These are phyloP conservation scores for Albula goreensis DNA, from an alignment of 2,113 vertebrate species.

Conservation along the genomic window DNA sequence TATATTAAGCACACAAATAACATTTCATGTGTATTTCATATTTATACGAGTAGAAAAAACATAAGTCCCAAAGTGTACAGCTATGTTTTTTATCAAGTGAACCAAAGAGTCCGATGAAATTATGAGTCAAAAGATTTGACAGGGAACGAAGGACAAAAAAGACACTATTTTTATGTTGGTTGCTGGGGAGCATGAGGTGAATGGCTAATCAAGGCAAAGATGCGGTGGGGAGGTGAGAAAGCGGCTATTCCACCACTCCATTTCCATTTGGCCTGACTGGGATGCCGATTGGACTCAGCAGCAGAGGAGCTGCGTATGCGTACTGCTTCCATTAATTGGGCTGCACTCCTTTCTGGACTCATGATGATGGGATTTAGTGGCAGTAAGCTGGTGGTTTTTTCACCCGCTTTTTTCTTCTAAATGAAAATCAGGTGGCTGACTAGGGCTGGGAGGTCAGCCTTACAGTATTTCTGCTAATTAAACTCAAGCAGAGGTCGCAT, in stretches of 20 bases:
- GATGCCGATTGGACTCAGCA: constrained; percentile 41
- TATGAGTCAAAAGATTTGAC: constrained; percentile 13
- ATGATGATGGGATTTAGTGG: constrained; percentile 61
- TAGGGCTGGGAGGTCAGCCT: constrained; percentile 13
- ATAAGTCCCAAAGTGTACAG: neutral
- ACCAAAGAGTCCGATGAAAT: neutral
- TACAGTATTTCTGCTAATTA: constrained; percentile 36
- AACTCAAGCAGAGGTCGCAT: constrained; percentile 30
- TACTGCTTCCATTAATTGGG: constrained; percentile 61
- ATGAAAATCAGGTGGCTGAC: constrained; percentile 37
- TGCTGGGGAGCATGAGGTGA: constrained; percentile 41
- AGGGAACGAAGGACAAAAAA: neutral
- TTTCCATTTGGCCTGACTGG: constrained; percentile 31
- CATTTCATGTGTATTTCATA: neutral
- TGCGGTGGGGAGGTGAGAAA: neutral
- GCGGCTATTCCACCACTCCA: constrained; percentile 33
- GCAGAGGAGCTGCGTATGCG: constrained; percentile 39
- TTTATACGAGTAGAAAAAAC: neutral
- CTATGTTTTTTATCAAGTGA: neutral
- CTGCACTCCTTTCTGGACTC: constrained; percentile 52
- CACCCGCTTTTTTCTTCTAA: constrained; percentile 39
- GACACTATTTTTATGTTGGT: neutral
- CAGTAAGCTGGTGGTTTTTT: constrained; percentile 50
- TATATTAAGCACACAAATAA: neutral
- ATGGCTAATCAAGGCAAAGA: constrained; percentile 53